Evolutionary conservation across 2,113 vertebrate species (phyloP), one percentile per base, ranked within the genome.

Genomic region (Larimichthys crocea): DNA sequence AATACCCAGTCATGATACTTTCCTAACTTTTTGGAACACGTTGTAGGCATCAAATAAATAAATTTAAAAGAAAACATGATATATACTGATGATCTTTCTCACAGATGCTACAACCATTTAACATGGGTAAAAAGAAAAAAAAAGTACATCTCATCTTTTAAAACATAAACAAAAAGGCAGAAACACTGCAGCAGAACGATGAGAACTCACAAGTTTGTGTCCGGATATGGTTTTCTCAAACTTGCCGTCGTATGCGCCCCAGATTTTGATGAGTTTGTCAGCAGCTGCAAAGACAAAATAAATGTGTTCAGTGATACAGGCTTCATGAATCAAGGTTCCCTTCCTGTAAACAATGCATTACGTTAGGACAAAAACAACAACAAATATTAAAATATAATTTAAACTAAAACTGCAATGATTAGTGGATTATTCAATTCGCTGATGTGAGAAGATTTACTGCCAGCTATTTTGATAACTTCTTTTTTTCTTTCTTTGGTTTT

Each of bases 211-310:
- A 89, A 99, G 96, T 81, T 99, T 99, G 92, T 99, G 98, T 72
- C 98, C 98, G 24, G 97, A 99, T 91, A 99, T 95, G 65, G 98
- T 99, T 93, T 99, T 99, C 91, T 99, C 98, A 93, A 99, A 99
- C 83, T 99, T 99, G 61, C 98, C 98, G 10, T 99, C 98, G 0
- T 99, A 99, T 0, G 98, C 98, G 24, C 98, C 98, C 98, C 98
- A 99, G 69, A 99, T 99, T 93, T 99, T 99, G 88, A 99, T 99
- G 84, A 99, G 96, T 88, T 99, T 99, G 91, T 99, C 98, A 83
- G 98, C 98, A 87, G 98, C 98, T 99, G 88, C 16, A 85, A 89
- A 62, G 57, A 89, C 1, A 90, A 67, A 85, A 53, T 0, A 65
- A 35, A 7, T 0, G 4, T 9, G 0, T 6, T 35, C 3, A 55